Conservation (phyloP, 2,888 invertebrate species). For the Drosophila mettleri region DNA sequence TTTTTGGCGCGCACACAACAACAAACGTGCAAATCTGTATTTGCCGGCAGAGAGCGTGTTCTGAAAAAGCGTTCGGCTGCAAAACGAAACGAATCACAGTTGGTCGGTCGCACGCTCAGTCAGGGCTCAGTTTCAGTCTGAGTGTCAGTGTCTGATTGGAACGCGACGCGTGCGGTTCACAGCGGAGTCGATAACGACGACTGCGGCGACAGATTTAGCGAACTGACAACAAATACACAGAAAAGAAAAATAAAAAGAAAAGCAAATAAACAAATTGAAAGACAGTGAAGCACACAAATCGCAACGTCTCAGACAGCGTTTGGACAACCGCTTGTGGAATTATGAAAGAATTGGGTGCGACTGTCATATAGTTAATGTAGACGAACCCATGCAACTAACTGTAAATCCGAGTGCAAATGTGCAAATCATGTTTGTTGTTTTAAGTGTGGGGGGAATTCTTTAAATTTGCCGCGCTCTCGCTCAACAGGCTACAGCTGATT, state of each 20-base stretch:
- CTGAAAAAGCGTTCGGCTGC: conserved; percentile 8
- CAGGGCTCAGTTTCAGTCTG: conserved; percentile 12
- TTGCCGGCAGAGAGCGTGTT: conserved; percentile 60
- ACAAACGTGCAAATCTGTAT: conserved; percentile 34
- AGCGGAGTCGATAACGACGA: conserved; percentile 28
- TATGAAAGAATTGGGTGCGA: conserved; percentile 68
- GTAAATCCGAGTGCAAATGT: conserved; percentile 14
- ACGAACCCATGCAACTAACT: conserved; percentile 14
- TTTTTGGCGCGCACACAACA: conserved; percentile 72
- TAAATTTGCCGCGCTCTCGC: conserved; percentile 54
- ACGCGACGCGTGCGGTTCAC: conserved; percentile 67
- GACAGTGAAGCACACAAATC: conserved; percentile 13
- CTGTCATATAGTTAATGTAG: conserved; percentile 10
- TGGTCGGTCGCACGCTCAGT: conserved; percentile 32
- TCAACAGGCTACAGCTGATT: conserved; percentile 62
- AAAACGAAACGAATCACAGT: conserved; percentile 33
- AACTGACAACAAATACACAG: conserved; percentile 43
- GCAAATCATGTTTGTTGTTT: conserved; percentile 4
- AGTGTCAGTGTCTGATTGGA: conserved; percentile 54
- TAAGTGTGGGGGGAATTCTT: conserved; percentile 6
- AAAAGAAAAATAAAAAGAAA: neutral
- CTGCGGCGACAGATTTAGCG: conserved; percentile 24
- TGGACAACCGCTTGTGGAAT: conserved; percentile 45
- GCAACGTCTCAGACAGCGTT: conserved; percentile 23
- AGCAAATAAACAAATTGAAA: conserved; percentile 38